Evolutionary conservation across 2,113 vertebrate genomes (phyloP).

Genomic region (Archilochus colubris): DNA sequence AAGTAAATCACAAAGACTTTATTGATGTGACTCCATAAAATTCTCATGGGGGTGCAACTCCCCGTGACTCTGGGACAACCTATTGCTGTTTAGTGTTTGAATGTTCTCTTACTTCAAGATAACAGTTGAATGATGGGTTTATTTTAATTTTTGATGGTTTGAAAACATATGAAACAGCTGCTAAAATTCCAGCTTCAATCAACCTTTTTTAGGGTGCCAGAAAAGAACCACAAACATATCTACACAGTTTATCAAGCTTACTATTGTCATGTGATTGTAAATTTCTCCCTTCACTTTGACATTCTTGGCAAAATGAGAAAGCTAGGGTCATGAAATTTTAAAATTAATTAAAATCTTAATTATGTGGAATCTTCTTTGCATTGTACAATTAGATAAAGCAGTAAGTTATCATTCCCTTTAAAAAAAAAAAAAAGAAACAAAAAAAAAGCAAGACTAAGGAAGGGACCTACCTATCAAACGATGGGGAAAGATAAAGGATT

Average conservation of each 20-base stretch:
- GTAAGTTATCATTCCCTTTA: neutral
- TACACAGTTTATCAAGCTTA: constrained; percentile 24
- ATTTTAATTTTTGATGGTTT: neutral
- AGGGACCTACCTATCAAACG: neutral
- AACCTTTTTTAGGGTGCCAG: neutral
- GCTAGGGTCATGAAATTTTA: neutral
- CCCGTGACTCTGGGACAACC: neutral
- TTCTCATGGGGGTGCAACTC: neutral
- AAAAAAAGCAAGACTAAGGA: neutral
- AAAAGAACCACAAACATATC: neutral
- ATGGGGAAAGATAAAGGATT: constrained; percentile 2
- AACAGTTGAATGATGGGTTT: fast-evolving
- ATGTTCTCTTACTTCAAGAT: neutral
- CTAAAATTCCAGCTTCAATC: neutral
- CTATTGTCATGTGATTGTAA: neutral
- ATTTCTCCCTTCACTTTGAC: constrained; percentile 11
- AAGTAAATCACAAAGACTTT: neutral
- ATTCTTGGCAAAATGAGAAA: constrained; percentile 28
- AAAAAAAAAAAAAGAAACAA: neutral
- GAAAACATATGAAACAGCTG: neutral
- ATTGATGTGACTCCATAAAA: neutral
- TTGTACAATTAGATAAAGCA: neutral
- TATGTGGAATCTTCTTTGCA: neutral
- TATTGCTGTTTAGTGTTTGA: neutral
- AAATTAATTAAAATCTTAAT: constrained; percentile 59